phyloP scores from a whole-genome alignment of 2,888 invertebrate genomes.

The Drosophila bunnanda region DNA sequence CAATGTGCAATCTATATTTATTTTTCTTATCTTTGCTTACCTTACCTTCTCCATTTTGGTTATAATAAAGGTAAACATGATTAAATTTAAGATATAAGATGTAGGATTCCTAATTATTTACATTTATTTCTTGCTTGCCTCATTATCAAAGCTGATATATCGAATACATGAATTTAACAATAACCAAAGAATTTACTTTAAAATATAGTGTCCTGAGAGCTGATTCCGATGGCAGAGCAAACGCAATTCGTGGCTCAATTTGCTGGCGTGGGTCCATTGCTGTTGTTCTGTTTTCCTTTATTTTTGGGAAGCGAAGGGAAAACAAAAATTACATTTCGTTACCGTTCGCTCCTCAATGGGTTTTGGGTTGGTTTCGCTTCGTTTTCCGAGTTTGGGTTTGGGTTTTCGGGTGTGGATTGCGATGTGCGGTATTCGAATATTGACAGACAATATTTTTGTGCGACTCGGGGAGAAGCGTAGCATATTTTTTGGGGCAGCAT shows the following conservation, averaged over 20 bases:
- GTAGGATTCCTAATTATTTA: no score
- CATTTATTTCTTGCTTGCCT: no score
- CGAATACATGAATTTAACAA: background rate
- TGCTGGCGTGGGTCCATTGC: background rate
- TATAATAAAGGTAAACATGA: background rate
- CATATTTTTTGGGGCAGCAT: conserved; percentile 64
- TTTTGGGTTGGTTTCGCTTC: conserved; percentile 26
- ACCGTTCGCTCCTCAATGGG: conserved; percentile 39
- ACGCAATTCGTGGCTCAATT: conserved; percentile 21
- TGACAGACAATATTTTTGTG: conserved; percentile 76
- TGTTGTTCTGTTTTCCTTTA: conserved; percentile 15
- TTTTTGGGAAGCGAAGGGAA: conserved; percentile 35
- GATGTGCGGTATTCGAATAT: conserved; percentile 48
- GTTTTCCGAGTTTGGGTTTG: conserved; percentile 18
- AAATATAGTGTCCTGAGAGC: background rate
- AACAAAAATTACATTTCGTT: conserved; percentile 72
- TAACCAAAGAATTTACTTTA: no score
- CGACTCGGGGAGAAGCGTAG: conserved; percentile 57
- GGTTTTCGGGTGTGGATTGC: conserved; percentile 37
- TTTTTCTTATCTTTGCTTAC: background rate
- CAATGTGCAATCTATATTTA: background rate
- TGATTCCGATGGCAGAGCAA: conserved; percentile 34
- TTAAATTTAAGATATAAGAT: no score
- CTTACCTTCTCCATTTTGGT: background rate
- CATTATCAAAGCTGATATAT: background rate